Evolutionary conservation across 1,140 invertebrate species (phyloP).

Genomic region (Atta texana): DNA sequence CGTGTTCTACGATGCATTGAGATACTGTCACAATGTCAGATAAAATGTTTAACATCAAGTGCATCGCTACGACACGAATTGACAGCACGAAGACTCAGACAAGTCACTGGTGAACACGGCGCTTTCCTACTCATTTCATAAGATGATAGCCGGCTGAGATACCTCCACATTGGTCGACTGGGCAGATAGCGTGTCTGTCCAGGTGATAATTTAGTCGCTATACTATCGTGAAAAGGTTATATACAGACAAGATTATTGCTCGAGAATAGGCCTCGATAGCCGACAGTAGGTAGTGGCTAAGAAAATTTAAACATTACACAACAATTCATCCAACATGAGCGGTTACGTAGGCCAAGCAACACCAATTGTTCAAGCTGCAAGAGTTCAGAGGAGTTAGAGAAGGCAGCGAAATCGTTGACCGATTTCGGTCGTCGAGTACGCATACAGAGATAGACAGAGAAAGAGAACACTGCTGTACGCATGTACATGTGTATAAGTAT

Average conservation of each 20-base stretch:
- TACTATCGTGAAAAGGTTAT: slow-evolving; percentile 15
- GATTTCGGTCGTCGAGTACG: slow-evolving; percentile 72
- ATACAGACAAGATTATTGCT: slow-evolving; percentile 47
- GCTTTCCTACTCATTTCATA: slow-evolving; percentile 46
- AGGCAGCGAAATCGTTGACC: slow-evolving; percentile 65
- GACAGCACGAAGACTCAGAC: slow-evolving; percentile 47
- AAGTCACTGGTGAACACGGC: slow-evolving; percentile 52
- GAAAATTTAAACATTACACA: slow-evolving; percentile 73
- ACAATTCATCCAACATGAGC: slow-evolving; percentile 75
- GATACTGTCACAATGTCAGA: slow-evolving; percentile 46
- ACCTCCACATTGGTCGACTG: slow-evolving; percentile 43
- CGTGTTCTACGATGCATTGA: slow-evolving; percentile 67
- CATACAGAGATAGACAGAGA: slow-evolving; percentile 75
- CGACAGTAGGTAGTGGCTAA: slow-evolving; percentile 65
- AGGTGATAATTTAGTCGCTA: slow-evolving; percentile 13
- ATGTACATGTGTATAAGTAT: neutral
- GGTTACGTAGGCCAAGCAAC: slow-evolving; percentile 84
- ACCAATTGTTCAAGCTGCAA: slow-evolving; percentile 83
- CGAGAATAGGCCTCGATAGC: slow-evolving; percentile 45
- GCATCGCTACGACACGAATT: slow-evolving; percentile 64
- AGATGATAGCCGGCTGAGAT: slow-evolving; percentile 31
- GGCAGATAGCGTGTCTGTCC: slow-evolving; percentile 40
- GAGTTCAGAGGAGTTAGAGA: slow-evolving; percentile 76
- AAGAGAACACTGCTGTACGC: slow-evolving; percentile 50
- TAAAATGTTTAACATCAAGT: slow-evolving; percentile 66